Conservation (phyloP, 2,888 invertebrate species). For the Ectemnius cavifrons region DNA sequence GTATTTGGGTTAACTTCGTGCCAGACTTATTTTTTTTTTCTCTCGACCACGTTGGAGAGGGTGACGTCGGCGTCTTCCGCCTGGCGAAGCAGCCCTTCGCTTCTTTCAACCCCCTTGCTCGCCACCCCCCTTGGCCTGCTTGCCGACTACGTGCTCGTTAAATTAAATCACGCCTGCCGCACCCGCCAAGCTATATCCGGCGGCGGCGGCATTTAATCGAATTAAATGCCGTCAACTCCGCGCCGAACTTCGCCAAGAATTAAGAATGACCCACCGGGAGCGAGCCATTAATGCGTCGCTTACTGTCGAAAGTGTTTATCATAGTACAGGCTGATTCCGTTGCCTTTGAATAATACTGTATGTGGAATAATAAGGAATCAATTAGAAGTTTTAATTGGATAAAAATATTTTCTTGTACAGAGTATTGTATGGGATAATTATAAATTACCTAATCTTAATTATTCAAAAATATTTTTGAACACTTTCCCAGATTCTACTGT, state of each 20-base stretch:
- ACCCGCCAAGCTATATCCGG: conserved; percentile 32
- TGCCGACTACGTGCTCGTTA: conserved; percentile 41
- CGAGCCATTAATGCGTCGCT: too few relatives aligned
- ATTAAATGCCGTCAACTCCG: conserved; percentile 44
- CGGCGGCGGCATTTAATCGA: conserved; percentile 42
- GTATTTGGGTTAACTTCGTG: conserved; percentile 13
- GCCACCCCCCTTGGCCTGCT: neutral
- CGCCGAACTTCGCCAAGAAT: conserved; percentile 47
- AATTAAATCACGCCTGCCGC: conserved; percentile 52
- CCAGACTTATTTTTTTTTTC: conserved; percentile 3
- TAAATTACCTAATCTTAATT: too few relatives aligned
- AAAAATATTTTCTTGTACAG: too few relatives aligned
- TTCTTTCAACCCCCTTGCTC: neutral
- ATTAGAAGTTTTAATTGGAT: too few relatives aligned
- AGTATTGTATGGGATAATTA: too few relatives aligned
- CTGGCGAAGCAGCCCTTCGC: conserved; percentile 24
- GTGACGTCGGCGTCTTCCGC: conserved; percentile 12
- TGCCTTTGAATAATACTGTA: too few relatives aligned
- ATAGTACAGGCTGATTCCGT: too few relatives aligned
- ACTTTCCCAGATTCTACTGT: too few relatives aligned
- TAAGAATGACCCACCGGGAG: conserved; percentile 26
- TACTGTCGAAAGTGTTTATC: too few relatives aligned
- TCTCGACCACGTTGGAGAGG: conserved; percentile 18
- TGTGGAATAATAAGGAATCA: too few relatives aligned
- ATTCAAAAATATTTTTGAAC: too few relatives aligned